Base-by-base conservation (phyloP, 2,888 invertebrate genomes). In the Eurytoma californica region DNA sequence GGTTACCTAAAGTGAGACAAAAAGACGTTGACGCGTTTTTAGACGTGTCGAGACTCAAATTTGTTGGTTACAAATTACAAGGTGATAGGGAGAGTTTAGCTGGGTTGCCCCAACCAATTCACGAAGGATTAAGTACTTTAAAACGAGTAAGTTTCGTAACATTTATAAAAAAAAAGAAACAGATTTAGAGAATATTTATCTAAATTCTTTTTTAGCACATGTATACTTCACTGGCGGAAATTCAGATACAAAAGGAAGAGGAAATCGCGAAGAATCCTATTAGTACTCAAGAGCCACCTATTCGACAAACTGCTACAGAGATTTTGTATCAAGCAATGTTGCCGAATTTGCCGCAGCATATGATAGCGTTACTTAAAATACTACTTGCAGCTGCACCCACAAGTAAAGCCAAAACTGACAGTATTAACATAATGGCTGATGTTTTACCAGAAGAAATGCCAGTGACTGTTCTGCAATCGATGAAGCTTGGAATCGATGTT, bases 361-460 rank as follows among this genome's bases (percentile, higher is more conserved):
- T 98, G 95, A 99, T 99, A 87, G 97, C 98, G 28, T 90, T 99
- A 74, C 91, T 99, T 70, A 99, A 99, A 92, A 97, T 99, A 84
- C 92, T 99, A 77, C 92, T 99, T 77, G 99, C 99, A 49, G 98
- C 99, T 74, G 98, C 98, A 53, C 99, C 99, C 4, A 98, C 98
- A n/a, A 97, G 97, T n/a, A 98, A 98, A 91, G 95, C 97, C 5
- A 98, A 98, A 92, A 97, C 96, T 13, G 99, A 99, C 89, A 98
- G 98, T 69, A 97, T 99, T 86, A 99, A 99, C 90, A 98, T 99
- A 63, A 95, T 99, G 94, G 97, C 98, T 58, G 99, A 99, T 91
- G 96, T 99, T 68, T 91, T 99, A 84, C 99, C 99, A 0, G 98
- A 97, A 91, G 97, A 98, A 92, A 97, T 98, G 97, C 98, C 98